These are phyloP conservation scores for Drosophila prosaltans DNA, from an alignment of 1,140 invertebrate species.

Conservation along the genomic window DNA sequence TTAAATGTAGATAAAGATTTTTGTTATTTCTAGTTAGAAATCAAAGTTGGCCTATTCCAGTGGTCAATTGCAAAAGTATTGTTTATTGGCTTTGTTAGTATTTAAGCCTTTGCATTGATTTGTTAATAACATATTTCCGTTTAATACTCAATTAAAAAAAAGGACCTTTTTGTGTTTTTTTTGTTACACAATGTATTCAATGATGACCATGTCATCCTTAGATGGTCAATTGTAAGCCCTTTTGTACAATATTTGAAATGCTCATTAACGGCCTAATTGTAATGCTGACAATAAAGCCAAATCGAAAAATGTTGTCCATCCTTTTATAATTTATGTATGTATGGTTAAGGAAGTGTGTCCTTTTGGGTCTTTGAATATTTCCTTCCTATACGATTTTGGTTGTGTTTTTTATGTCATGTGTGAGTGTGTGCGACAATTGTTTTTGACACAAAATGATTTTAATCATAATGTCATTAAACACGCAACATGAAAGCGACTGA, in stretches of 20 bases:
- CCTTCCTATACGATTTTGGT: neutral
- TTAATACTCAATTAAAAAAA: neutral
- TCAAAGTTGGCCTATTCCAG: too few species aligned
- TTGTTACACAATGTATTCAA: neutral
- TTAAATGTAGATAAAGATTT: too few species aligned
- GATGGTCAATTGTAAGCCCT: neutral
- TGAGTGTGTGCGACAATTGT: slow-evolving; percentile 69
- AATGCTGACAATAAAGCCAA: slow-evolving; percentile 48
- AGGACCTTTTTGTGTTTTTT: neutral
- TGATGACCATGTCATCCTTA: slow-evolving; percentile 1
- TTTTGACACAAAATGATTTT: slow-evolving; percentile 81
- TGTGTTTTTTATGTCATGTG: slow-evolving; percentile 17
- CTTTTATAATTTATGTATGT: neutral
- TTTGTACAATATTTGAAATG: slow-evolving; percentile 8
- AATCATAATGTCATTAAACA: slow-evolving; percentile 81
- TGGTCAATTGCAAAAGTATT: neutral
- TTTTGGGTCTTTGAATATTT: neutral
- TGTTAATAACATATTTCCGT: slow-evolving; percentile 20
- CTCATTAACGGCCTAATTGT: slow-evolving; percentile 61
- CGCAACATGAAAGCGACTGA: slow-evolving; percentile 35
- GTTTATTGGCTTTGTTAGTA: neutral
- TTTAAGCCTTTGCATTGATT: slow-evolving; percentile 26
- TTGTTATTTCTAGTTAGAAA: too few species aligned
- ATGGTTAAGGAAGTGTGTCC: neutral
- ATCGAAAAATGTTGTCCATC: slow-evolving; percentile 15